These are phyloP conservation scores for Volucella bombylans DNA, from an alignment of 2,888 invertebrate species.

Conservation along the genomic window DNA sequence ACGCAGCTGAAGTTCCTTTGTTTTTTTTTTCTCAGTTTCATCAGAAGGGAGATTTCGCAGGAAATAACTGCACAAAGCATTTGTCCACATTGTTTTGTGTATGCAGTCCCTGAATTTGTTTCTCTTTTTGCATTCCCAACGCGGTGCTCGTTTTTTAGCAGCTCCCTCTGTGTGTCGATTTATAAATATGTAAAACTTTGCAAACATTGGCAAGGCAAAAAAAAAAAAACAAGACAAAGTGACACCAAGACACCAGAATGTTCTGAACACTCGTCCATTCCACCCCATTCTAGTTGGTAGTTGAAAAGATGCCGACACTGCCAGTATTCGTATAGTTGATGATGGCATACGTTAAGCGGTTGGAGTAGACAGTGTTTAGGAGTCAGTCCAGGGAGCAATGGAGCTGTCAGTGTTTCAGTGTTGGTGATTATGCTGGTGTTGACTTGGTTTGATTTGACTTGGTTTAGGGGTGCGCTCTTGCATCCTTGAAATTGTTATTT, in stretches of 20 bases:
- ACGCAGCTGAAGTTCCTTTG: constrained; percentile 37
- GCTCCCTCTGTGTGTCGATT: constrained; percentile 34
- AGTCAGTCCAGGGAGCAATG: constrained; percentile 16
- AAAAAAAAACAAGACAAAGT: constrained; percentile 15
- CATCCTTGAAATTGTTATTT: constrained; percentile 64
- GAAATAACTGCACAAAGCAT: constrained; percentile 48
- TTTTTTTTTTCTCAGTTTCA: constrained; percentile 24
- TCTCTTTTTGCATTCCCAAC: constrained; percentile 15
- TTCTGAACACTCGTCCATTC: constrained; percentile 38
- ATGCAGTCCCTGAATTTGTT: constrained; percentile 40
- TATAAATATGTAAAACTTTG: constrained; percentile 73
- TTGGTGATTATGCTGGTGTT: constrained; percentile 23
- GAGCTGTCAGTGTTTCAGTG: not conserved
- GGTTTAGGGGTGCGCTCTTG: constrained; percentile 43
- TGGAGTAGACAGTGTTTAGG: constrained; percentile 16
- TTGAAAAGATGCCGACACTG: constrained; percentile 65
- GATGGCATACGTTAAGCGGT: constrained; percentile 41
- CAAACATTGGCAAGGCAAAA: constrained; percentile 64
- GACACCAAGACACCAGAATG: constrained; percentile 39
- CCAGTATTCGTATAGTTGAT: not conserved
- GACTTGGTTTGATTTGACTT: constrained; percentile 21
- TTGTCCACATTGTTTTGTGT: constrained; percentile 31
- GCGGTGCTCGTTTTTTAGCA: not conserved
- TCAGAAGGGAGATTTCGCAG: constrained; percentile 46
- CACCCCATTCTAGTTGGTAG: constrained; percentile 33